Percentiles rank a stretch among this genome's conserved stretches.
Evolutionary conservation across 2,113 vertebrate species (phyloP).

Genomic region (Ia io): DNA sequence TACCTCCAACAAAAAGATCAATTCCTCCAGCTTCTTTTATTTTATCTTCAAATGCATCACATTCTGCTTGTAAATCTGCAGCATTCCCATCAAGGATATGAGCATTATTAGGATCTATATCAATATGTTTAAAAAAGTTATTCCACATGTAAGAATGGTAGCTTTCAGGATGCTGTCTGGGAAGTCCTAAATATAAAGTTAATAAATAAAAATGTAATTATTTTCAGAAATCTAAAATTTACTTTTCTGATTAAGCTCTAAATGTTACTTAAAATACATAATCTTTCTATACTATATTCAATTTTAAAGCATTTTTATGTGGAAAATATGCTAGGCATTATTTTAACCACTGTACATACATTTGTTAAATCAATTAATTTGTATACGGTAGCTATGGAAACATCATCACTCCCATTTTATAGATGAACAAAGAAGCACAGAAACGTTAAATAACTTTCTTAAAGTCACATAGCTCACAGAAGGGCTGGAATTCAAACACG

Average conservation of each 20-base stretch:
- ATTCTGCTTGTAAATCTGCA: slow-evolving; percentile 85
- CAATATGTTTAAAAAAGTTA: slow-evolving; percentile 89
- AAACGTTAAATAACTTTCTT: neutral
- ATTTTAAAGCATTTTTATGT: neutral
- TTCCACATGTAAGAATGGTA: slow-evolving; percentile 92
- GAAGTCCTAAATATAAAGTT: slow-evolving; percentile 82
- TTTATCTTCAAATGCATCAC: slow-evolving; percentile 88
- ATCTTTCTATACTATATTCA: neutral
- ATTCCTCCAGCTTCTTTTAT: slow-evolving; percentile 89
- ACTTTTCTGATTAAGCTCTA: neutral
- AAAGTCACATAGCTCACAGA: neutral
- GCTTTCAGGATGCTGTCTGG: slow-evolving; percentile 88
- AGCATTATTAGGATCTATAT: slow-evolving; percentile 88
- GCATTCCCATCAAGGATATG: slow-evolving; percentile 89
- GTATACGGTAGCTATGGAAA: neutral
- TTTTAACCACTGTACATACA: neutral
- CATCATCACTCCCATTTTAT: neutral
- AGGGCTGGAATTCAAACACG: neutral
- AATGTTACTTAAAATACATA: neutral
- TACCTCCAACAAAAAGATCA: slow-evolving; percentile 90
- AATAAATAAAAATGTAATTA: slow-evolving; percentile 43
- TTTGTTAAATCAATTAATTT: neutral
- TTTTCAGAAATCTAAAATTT: slow-evolving; percentile 13
- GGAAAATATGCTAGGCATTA: neutral
- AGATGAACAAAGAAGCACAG: neutral